Conservation (phyloP, 2,888 invertebrate species). For the Oligia fasciuncula region DNA sequence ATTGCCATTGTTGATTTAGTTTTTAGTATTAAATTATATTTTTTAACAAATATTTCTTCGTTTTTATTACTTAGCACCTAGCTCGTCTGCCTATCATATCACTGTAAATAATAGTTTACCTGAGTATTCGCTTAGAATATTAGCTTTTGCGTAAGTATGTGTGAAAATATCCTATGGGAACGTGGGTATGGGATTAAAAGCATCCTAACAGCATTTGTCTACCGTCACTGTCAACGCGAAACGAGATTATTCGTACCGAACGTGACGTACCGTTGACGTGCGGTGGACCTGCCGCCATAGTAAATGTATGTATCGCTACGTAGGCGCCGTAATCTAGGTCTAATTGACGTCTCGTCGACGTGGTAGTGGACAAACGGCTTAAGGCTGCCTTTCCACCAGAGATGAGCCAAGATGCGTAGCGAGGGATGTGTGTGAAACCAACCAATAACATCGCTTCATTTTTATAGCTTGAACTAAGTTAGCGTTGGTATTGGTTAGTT, state of each 20-base stretch:
- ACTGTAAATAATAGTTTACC: not conserved
- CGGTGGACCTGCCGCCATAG: not conserved
- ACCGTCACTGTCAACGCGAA: not conserved
- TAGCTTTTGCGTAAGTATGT: not conserved
- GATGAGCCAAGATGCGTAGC: too few relatives aligned
- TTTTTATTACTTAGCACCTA: slow-evolving; percentile 23
- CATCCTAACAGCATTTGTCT: not conserved
- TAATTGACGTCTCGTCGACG: not conserved
- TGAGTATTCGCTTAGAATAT: not conserved
- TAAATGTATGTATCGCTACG: not conserved
- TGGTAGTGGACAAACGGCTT: not conserved
- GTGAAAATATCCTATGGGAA: not conserved
- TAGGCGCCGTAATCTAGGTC: not conserved
- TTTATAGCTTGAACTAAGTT: too few relatives aligned
- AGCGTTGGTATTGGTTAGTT: too few relatives aligned
- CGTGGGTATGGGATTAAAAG: not conserved
- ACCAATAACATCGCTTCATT: too few relatives aligned
- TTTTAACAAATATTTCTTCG: slow-evolving; percentile 68
- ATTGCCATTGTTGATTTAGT: slow-evolving; percentile 86
- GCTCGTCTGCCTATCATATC: not conserved
- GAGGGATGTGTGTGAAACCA: too few relatives aligned
- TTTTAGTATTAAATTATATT: slow-evolving; percentile 83
- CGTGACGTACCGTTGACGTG: not conserved
- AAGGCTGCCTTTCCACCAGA: not conserved
- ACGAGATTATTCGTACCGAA: not conserved